Conservation (phyloP, 2,888 invertebrate genomes). For the Pherbina coryleti region DNA sequence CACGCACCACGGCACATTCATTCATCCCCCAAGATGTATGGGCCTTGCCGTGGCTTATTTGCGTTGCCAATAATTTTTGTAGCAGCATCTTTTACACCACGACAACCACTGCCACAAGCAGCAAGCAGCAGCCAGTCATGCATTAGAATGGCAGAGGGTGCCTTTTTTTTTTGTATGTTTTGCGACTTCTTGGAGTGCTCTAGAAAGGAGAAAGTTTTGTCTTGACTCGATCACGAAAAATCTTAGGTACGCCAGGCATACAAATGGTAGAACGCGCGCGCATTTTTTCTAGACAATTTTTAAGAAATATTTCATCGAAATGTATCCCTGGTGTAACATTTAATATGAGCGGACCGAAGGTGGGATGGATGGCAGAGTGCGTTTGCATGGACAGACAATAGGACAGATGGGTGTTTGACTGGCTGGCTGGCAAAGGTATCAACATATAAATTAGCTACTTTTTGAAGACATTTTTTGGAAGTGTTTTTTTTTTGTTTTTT, state of each 20-base stretch:
- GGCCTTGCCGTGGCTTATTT: constrained; percentile 58
- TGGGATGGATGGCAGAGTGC: background rate
- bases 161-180: constrained; percentile 10
- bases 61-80: constrained; percentile 65
- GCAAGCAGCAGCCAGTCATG: constrained; percentile 48
- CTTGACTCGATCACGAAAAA: constrained; percentile 7
- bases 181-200: constrained; percentile 39
- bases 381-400: background rate
- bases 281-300: constrained; percentile 67
- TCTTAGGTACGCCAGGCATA: constrained; percentile 1
- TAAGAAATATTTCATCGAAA: constrained; percentile 70
- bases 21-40: constrained; percentile 69
- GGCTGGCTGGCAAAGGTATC: constrained; percentile 2
- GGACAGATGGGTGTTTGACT: background rate
- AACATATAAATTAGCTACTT: constrained; percentile 65
- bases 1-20: constrained; percentile 69
- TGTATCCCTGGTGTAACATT: constrained; percentile 70
- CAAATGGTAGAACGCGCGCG: constrained; percentile 46
- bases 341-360: constrained; percentile 60
- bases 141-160: background rate
- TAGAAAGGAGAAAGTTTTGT: constrained; percentile 21
- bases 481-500: background rate
- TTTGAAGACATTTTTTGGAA: constrained; percentile 60
- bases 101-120: constrained; percentile 11
- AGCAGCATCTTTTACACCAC: constrained; percentile 36